Conservation (phyloP, 2,797 vertebrate genomes). For the Acrocephalus scirpaceus region DNA sequence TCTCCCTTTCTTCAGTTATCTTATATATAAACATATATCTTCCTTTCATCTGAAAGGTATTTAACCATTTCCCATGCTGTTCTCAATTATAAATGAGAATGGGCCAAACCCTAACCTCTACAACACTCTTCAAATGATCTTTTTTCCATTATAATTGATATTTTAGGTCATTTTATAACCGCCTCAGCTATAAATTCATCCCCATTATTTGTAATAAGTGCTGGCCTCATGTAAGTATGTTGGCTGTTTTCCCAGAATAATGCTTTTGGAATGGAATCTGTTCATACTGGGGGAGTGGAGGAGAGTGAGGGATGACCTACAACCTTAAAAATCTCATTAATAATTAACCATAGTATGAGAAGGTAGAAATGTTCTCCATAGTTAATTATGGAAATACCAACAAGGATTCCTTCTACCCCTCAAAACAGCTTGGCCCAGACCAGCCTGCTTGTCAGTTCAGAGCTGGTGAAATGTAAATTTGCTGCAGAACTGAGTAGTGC, state of each 20-base stretch:
- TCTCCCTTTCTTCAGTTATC: background rate
- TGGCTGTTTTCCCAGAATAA: constrained; percentile 62
- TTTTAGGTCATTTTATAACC: constrained; percentile 37
- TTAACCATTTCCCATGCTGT: background rate
- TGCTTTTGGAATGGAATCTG: constrained; percentile 32
- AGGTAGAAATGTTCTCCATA: background rate
- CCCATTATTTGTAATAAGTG: constrained; percentile 53
- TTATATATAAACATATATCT: background rate
- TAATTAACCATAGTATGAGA: background rate
- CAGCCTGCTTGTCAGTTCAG: background rate
- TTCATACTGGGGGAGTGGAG: background rate
- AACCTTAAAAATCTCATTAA: constrained; percentile 19
- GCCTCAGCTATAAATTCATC: constrained; percentile 47
- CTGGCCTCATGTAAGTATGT: constrained; percentile 11
- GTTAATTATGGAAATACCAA: background rate
- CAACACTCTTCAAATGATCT: background rate
- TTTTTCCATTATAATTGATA: constrained; percentile 57
- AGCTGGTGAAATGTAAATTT: background rate
- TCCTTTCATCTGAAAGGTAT: background rate
- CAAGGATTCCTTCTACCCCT: background rate
- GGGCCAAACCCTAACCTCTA: background rate
- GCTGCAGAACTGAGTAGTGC: background rate
- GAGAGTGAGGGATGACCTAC: background rate
- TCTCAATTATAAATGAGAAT: constrained; percentile 39
- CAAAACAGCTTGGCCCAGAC: background rate